phyloP scores from a whole-genome alignment of 2,888 invertebrate species.

The Leptinotarsa tumamoca region DNA sequence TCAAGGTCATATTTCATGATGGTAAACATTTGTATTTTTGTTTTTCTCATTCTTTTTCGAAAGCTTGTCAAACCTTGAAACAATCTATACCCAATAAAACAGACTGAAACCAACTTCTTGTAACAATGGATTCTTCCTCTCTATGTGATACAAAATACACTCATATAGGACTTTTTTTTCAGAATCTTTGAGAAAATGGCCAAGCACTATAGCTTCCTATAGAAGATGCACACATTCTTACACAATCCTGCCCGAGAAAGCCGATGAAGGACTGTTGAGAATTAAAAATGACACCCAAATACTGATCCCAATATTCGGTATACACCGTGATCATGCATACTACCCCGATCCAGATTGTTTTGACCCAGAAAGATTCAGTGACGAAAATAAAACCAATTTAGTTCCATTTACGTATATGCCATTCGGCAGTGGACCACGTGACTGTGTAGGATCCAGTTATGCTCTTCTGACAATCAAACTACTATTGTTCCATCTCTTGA shows the following conservation, averaged over 20 bases:
- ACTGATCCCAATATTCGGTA: slow-evolving; percentile 59
- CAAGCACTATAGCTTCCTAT: slow-evolving; percentile 58
- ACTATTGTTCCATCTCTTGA: slow-evolving; percentile 55
- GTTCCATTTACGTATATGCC: slow-evolving; percentile 68
- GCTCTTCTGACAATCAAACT: slow-evolving; percentile 60
- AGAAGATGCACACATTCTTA: slow-evolving; percentile 68
- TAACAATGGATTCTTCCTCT: too few relatives aligned
- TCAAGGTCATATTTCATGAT: too few relatives aligned
- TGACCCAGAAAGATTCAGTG: slow-evolving; percentile 64
- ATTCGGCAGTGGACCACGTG: slow-evolving; percentile 70
- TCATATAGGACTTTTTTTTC: not conserved
- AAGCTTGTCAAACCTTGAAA: too few relatives aligned
- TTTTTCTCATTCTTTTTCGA: too few relatives aligned
- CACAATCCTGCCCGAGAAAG: slow-evolving; percentile 54
- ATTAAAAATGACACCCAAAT: slow-evolving; percentile 57
- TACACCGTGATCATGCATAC: slow-evolving; percentile 66
- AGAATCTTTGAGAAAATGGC: slow-evolving; percentile 51
- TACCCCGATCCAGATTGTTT: slow-evolving; percentile 67
- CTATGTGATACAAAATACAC: too few relatives aligned
- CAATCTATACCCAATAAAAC: too few relatives aligned
- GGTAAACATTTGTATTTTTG: too few relatives aligned
- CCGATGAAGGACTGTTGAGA: slow-evolving; percentile 50
- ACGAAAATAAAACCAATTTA: slow-evolving; percentile 63
- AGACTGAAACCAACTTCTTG: too few relatives aligned
- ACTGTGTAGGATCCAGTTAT: slow-evolving; percentile 67